These are phyloP conservation scores for Parus major DNA, from an alignment of 2,113 vertebrate species.

Conservation along the genomic window DNA sequence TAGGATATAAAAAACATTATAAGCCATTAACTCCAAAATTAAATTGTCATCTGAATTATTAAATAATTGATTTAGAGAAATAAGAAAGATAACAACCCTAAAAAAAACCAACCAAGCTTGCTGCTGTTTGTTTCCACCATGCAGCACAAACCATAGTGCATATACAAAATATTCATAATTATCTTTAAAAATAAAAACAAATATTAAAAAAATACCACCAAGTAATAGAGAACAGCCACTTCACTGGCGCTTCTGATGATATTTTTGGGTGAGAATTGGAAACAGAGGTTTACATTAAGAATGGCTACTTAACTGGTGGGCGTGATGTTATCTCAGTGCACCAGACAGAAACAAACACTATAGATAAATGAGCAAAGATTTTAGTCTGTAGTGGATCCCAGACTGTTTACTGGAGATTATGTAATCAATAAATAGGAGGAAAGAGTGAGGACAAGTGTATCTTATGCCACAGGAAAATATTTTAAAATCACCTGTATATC, in stretches of 20 bases:
- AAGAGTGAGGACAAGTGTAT: background rate
- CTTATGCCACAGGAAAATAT: background rate
- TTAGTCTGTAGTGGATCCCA: background rate
- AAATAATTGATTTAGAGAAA: background rate
- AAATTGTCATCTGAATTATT: background rate
- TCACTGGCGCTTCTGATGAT: background rate
- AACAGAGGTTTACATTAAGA: background rate
- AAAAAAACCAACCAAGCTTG: background rate
- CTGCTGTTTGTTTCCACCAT: background rate
- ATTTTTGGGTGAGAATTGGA: background rate
- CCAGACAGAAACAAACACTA: background rate
- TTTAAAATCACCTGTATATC: background rate
- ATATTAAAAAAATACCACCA: fast-evolving
- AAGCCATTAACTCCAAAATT: background rate
- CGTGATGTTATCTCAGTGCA: background rate
- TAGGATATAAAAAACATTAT: background rate
- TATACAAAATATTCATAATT: background rate
- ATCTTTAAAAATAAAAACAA: background rate
- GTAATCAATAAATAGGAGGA: background rate
- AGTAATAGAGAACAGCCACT: background rate
- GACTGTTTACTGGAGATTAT: background rate
- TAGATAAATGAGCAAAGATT: background rate
- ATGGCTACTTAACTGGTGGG: background rate
- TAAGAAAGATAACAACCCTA: background rate
- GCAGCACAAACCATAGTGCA: background rate